Conservation (phyloP, 2,797 vertebrate species). For the Dermochelys coriacea region DNA sequence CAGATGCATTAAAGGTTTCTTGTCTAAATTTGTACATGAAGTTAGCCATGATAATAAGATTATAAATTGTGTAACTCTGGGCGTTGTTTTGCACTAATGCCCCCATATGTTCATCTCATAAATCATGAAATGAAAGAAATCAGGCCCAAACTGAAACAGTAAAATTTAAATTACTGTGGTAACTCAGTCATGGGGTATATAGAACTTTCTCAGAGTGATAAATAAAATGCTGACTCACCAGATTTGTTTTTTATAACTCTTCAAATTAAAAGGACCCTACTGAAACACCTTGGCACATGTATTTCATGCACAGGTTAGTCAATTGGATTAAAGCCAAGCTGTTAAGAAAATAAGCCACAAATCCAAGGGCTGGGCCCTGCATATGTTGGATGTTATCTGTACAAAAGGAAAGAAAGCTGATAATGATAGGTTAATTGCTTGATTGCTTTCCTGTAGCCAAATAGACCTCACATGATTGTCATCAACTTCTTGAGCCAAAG, state of each 20-base stretch:
- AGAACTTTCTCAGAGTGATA: background rate
- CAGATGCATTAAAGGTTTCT: conserved; percentile 7
- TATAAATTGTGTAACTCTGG: background rate
- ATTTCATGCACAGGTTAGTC: background rate
- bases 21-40: background rate
- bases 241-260: background rate
- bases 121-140: background rate
- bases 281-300: background rate
- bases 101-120: background rate
- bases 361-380: background rate
- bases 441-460: fast-evolving
- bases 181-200: background rate
- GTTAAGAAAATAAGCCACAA: background rate
- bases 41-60: background rate
- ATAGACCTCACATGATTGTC: background rate
- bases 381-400: fast-evolving
- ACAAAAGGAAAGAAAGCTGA: background rate
- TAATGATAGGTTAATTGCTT: background rate
- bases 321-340: background rate
- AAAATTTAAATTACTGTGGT: background rate
- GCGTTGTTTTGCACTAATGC: background rate
- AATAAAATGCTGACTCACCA: background rate
- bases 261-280: background rate
- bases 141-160: background rate
- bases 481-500: background rate